These are phyloP conservation scores for Drosophila birchii DNA, from an alignment of 2,888 invertebrate species.

Conservation along the genomic window DNA sequence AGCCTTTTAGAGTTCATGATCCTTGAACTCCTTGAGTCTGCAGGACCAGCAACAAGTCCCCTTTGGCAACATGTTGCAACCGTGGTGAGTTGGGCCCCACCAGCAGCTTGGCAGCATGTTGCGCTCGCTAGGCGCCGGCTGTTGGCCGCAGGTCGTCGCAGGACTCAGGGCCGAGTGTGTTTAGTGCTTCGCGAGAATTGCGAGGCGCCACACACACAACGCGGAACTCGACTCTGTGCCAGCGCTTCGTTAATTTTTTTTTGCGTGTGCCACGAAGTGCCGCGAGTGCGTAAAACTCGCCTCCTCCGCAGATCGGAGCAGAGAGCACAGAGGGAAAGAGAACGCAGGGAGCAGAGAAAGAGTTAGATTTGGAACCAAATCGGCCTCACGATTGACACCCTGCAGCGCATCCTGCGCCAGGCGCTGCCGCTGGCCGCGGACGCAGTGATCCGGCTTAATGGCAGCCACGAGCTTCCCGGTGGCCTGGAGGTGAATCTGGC, in stretches of 20 bases:
- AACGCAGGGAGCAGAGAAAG: background rate
- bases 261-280: constrained; percentile 42
- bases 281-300: constrained; percentile 23
- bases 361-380: constrained; percentile 15
- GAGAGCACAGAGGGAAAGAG: background rate
- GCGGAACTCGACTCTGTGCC: constrained; percentile 41
- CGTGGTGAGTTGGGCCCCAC: constrained; percentile 31
- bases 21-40: background rate
- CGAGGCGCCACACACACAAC: constrained; percentile 62
- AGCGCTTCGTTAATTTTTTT: constrained; percentile 12
- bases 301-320: constrained; percentile 18
- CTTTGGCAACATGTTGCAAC: constrained; percentile 62
- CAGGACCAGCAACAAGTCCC: constrained; percentile 51
- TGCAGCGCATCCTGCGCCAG: constrained; percentile 49
- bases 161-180: constrained; percentile 27
- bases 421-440: constrained; percentile 58
- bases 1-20: too few relatives aligned
- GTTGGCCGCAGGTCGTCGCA: constrained; percentile 34
- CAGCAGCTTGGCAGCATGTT: constrained; percentile 32
- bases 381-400: constrained; percentile 67
- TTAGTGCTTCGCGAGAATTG: constrained; percentile 64
- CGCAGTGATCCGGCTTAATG: constrained; percentile 61
- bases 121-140: constrained; percentile 18
- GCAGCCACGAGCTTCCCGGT: constrained; percentile 46
- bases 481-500: constrained; percentile 9